These are phyloP conservation scores for Colistium nudipinnis DNA, from an alignment of 2,113 vertebrate species.

Conservation along the genomic window DNA sequence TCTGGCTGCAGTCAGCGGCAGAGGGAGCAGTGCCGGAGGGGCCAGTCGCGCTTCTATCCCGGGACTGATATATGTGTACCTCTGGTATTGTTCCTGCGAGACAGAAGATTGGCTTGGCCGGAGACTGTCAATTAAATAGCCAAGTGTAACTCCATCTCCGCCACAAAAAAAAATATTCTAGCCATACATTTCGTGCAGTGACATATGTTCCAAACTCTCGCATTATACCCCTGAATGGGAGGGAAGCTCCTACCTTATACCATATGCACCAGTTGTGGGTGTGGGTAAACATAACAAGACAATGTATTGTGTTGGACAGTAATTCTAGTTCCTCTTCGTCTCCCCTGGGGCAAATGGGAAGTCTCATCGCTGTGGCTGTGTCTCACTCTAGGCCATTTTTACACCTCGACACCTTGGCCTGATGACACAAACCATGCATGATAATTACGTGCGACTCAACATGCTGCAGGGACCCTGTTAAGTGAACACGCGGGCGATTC, in stretches of 20 bases:
- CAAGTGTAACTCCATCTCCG: slow-evolving; percentile 41
- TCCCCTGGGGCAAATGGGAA: slow-evolving; percentile 45
- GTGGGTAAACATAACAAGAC: slow-evolving; percentile 70
- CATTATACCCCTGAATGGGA: slow-evolving; percentile 38
- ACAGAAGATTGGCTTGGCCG: slow-evolving; percentile 34
- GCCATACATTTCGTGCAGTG: slow-evolving; percentile 29
- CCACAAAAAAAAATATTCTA: slow-evolving; percentile 27
- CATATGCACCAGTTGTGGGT: slow-evolving; percentile 15
- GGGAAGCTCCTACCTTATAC: slow-evolving; percentile 22
- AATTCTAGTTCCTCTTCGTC: slow-evolving; percentile 49
- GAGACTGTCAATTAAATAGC: slow-evolving; percentile 50
- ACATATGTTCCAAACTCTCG: slow-evolving; percentile 46
- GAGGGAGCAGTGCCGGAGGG: slow-evolving; percentile 49
- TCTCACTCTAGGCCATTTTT: slow-evolving; percentile 74
- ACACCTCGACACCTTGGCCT: slow-evolving; percentile 71
- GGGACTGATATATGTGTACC: slow-evolving; percentile 45
- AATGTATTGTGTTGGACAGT: slow-evolving; percentile 64
- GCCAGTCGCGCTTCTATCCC: slow-evolving; percentile 29
- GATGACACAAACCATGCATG: slow-evolving; percentile 75
- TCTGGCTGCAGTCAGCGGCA: slow-evolving; percentile 52
- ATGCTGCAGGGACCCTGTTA: slow-evolving; percentile 54
- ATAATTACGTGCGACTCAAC: slow-evolving; percentile 76
- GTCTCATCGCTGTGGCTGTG: slow-evolving; percentile 52
- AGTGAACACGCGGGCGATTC: slow-evolving; percentile 42
- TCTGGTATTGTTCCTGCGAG: slow-evolving; percentile 41